Base-by-base conservation (phyloP, 2,888 invertebrate species). In the Tethea ocularis region DNA sequence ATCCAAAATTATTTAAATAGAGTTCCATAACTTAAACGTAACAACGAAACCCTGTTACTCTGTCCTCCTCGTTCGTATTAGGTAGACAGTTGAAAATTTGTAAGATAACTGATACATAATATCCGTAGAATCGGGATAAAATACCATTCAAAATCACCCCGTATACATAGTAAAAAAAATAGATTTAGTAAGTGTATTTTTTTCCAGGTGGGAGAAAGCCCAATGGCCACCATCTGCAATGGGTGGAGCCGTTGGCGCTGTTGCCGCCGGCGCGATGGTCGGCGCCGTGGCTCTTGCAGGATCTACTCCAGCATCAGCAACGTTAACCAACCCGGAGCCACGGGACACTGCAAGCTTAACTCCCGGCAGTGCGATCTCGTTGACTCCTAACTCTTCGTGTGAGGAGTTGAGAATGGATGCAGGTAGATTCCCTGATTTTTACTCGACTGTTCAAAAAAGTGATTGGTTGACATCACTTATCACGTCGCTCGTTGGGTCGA, bases 141-240 rank as follows among this genome's bases (percentile, higher is more conserved):
- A n/a, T n/a, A n/a, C n/a, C n/a, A n/a, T n/a, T n/a, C n/a, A n/a
- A n/a, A n/a, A n/a, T n/a, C n/a, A n/a, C n/a, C n/a, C n/a, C n/a
- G n/a, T n/a, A n/a, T n/a, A n/a, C n/a, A n/a, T n/a, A n/a, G n/a
- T n/a, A n/a, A n/a, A n/a, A n/a, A n/a, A n/a, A n/a, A 26, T 26
- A 26, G 26, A 26, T 26, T 17, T 10, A 13, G 23, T 38, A 38
- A 46, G 29, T 26, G 55, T 51, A 5, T 23, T 20, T 55, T 52
- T 17, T 61, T 51, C 4, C 75, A 97, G 96, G 72, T 97, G 97
- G 97, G 97, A 97, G 79, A 95, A 96, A 71, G 96, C 96, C 0
- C 95, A 95, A 73, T 91, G 91, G 87, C 85, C 88, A 0, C 80
- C 88, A 5, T 77, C 84, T 0, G 87, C 89, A 1, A 87, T 90